phyloP scores from a whole-genome alignment of 2,888 invertebrate species.

The Caenorhabditis uteleia region DNA sequence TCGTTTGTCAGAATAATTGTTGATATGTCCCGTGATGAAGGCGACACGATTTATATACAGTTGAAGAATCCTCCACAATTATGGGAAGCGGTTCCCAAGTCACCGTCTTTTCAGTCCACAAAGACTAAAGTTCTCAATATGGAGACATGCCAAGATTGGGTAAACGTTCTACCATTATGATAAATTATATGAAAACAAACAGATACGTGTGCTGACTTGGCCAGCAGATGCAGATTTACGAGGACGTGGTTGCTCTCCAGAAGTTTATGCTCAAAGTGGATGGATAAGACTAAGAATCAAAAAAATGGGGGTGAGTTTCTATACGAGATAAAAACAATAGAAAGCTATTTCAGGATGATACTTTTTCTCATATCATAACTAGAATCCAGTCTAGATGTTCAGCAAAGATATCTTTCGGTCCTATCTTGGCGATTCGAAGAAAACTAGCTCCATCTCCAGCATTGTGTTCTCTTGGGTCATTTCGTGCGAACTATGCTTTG shows the following conservation, averaged over 20 bases:
- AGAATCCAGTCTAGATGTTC: constrained; percentile 17
- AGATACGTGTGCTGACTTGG: constrained; percentile 37
- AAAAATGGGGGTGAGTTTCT: too few species aligned
- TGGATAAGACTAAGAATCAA: too few species aligned
- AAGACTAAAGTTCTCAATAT: constrained; percentile 39
- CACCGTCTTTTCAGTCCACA: constrained; percentile 14
- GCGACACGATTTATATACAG: constrained; percentile 34
- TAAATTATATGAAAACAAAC: too few species aligned
- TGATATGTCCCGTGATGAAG: constrained; percentile 27
- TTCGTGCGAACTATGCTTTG: constrained; percentile 51
- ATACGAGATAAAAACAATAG: too few species aligned
- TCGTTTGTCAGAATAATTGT: constrained; percentile 28
- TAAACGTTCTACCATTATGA: constrained; percentile 5
- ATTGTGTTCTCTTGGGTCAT: constrained; percentile 30
- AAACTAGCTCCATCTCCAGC: constrained; percentile 26
- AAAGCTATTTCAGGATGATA: too few species aligned
- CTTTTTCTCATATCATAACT: too few species aligned
- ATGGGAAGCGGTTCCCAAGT: constrained; percentile 49
- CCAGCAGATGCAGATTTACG: constrained; percentile 40
- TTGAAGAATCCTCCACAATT: constrained; percentile 50
- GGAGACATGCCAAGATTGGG: constrained; percentile 47
- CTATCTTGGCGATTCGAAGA: constrained; percentile 35
- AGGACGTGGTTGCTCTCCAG: constrained; percentile 38
- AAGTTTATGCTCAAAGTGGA: constrained; percentile 38
- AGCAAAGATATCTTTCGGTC: constrained; percentile 40